Evolutionary conservation across 2,888 invertebrate genomes (phyloP), one percentile per base, ranked within the genome.

Genomic region (Petrophora chlorosata): DNA sequence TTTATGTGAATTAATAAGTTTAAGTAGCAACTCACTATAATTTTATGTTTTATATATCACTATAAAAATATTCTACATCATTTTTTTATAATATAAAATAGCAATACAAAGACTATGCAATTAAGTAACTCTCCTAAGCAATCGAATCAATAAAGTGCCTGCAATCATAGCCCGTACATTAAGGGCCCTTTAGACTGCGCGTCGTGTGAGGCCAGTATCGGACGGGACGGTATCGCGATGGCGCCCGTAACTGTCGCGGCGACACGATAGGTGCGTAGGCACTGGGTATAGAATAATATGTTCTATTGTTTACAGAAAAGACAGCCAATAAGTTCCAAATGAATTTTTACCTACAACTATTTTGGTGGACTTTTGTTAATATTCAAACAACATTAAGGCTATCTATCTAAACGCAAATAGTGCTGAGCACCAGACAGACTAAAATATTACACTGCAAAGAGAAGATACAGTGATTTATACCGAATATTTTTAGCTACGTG

Each of bases 141-240:
- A 58, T 60, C 48, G 52, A 34, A 45, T 32, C 53, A 60, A 60
- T 56, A 60, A 58, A 60, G 53, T 51, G 40, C 28, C 34, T 47
- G 49, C 63, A 52, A 57, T 53, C 53, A 56, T 53, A 59, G 65
- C 55, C 52, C 53, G 61, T 69, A 61, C 58, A 60, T 61, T 52
- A 55, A 55, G 49, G 44, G 48, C 41, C 47, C 45, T 57, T 56
- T 57, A 59, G 58, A 29, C 25, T 23, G 26, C 25, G 62, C 83
- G 61, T 75, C 85, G 85, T 86, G 87, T 88, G 88, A 78, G 88
- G 86, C 42, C 83, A 58, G 58, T 82, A 85, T 83, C 83, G 72
- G 63, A 67, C n/a, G n/a, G n/a, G 64, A 49, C 68, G 67, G 72
- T 86, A 85, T 85, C 84, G 69, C 73, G 74, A 73, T 70, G 75